Percentiles rank a stretch among this genome's conserved stretches.
Evolutionary conservation across 2,113 vertebrate species (phyloP).

Genomic region (Platichthys flesus): DNA sequence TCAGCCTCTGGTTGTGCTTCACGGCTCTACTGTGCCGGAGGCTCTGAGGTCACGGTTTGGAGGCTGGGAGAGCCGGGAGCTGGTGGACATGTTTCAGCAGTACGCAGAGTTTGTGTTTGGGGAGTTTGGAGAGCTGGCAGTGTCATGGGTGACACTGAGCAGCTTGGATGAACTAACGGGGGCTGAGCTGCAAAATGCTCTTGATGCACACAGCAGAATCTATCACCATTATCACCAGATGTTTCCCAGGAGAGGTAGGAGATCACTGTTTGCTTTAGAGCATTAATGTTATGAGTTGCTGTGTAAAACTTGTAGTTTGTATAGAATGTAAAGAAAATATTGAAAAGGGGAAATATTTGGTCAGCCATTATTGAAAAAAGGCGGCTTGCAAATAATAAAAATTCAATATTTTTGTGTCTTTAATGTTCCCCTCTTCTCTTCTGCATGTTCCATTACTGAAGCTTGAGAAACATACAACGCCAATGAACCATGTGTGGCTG

Average conservation of each 20-base stretch:
- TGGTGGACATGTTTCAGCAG: conserved; percentile 78
- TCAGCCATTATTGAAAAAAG: background rate
- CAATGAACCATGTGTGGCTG: background rate
- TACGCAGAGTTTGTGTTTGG: conserved; percentile 86
- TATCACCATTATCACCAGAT: conserved; percentile 70
- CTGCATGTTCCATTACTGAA: too few relatives aligned
- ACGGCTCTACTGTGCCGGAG: conserved; percentile 67
- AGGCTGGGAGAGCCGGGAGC: conserved; percentile 52
- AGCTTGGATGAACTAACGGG: conserved; percentile 56
- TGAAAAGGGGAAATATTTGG: background rate
- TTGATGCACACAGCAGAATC: conserved; percentile 74
- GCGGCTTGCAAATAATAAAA: too few relatives aligned
- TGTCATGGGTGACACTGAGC: conserved; percentile 86
- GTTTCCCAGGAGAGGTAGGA: conserved; percentile 71
- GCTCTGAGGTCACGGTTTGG: conserved; percentile 2
- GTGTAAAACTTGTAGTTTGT: background rate
- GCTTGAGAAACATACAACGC: background rate
- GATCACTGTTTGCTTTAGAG: background rate
- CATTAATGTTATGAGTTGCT: background rate
- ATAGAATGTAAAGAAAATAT: background rate
- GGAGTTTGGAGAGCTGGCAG: conserved; percentile 82
- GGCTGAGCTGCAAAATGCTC: conserved; percentile 65
- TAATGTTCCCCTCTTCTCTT: too few relatives aligned
- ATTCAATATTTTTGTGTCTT: background rate
- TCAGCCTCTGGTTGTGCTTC: conserved; percentile 83